Percentiles rank a stretch among this genome's conserved stretches.
These are phyloP conservation scores for Gallinago solitaria DNA, from an alignment of 2,797 vertebrate genomes.

Conservation along the genomic window DNA sequence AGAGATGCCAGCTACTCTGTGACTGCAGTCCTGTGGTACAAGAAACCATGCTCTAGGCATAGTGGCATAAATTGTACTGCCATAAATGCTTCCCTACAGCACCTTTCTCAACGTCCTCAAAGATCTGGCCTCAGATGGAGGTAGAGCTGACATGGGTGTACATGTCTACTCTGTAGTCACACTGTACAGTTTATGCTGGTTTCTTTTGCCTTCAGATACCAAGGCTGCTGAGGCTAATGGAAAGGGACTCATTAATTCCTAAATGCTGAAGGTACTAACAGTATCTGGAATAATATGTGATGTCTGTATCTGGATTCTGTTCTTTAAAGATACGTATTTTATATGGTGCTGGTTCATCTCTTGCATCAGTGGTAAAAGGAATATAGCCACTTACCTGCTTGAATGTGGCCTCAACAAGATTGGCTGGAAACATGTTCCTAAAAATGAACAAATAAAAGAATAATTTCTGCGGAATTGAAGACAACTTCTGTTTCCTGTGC, in stretches of 20 bases:
- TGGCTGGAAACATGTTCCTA: constrained; percentile 99
- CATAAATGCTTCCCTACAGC: background rate
- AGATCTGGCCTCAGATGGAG: background rate
- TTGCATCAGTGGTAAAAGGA: background rate
- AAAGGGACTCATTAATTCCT: background rate
- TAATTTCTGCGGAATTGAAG: constrained; percentile 1
- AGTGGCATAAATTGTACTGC: background rate
- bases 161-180: background rate
- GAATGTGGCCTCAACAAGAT: constrained; percentile 97
- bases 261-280: background rate
- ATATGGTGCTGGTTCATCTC: background rate
- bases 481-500: background rate
- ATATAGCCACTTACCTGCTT: constrained; percentile 87
- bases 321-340: background rate
- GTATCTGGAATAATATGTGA: background rate
- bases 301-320: background rate
- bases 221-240: background rate
- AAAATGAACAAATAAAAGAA: constrained; percentile 66
- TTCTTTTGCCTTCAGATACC: background rate
- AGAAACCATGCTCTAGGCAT: background rate
- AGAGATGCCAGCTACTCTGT: background rate
- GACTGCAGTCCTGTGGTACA: background rate
- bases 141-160: background rate
- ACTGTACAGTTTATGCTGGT: background rate
- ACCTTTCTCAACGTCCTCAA: background rate